phyloP scores from a whole-genome alignment of 2,797 vertebrate genomes.

The Neoniphon sammara region DNA sequence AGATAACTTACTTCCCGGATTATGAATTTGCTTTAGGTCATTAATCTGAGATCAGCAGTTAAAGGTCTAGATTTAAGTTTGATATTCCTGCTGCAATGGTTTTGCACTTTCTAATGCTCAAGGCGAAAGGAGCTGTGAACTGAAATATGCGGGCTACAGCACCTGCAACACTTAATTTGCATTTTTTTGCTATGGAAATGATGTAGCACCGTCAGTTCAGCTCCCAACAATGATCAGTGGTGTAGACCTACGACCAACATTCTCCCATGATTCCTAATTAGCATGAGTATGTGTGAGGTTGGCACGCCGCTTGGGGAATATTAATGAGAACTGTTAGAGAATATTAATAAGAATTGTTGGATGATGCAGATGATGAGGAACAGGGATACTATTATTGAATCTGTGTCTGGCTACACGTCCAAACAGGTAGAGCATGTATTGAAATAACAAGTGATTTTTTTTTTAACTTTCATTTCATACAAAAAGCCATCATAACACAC shows the following conservation, averaged over 20 bases:
- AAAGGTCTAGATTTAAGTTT: too few relatives aligned
- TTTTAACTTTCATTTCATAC: not conserved
- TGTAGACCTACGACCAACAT: not conserved
- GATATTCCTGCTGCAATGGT: too few relatives aligned
- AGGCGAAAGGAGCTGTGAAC: too few relatives aligned
- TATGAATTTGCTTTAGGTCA: too few relatives aligned
- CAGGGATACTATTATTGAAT: not conserved
- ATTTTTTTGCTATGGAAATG: not conserved
- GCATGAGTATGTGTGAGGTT: slow-evolving; percentile 8
- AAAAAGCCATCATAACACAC: not conserved
- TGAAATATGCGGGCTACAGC: not conserved
- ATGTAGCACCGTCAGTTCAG: slow-evolving; percentile 3
- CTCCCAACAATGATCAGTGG: not conserved
- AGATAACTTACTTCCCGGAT: not conserved
- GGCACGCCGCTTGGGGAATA: not conserved
- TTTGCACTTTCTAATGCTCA: too few relatives aligned
- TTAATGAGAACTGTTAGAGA: slow-evolving; percentile 6
- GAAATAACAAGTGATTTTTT: not conserved
- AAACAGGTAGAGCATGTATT: not conserved
- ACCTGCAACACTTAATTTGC: too few relatives aligned
- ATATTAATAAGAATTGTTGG: slow-evolving; percentile 11
- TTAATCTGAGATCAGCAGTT: too few relatives aligned
- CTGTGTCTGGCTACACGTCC: not conserved
- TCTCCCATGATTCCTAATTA: slow-evolving; percentile 15
- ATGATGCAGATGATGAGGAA: slow-evolving; percentile 2